These are phyloP conservation scores for Pluvianellus socialis DNA, from an alignment of 2,113 vertebrate species.

Conservation along the genomic window DNA sequence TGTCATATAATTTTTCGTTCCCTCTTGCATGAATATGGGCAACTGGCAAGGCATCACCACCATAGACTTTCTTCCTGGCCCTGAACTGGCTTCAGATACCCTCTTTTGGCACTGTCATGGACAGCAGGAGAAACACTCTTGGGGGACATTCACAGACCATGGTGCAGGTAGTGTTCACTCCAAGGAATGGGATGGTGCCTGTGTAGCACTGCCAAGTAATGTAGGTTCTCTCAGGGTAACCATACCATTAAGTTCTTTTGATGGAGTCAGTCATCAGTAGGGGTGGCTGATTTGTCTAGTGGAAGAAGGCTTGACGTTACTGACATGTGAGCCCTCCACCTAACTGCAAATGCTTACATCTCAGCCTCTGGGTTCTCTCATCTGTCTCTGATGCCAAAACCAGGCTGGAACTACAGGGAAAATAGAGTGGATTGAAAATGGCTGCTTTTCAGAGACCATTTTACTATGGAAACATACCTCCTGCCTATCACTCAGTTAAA, in stretches of 20 bases:
- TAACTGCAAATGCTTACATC: not conserved
- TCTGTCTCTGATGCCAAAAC: not conserved
- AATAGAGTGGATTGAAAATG: not conserved
- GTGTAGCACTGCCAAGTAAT: rapidly evolving
- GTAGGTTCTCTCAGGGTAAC: rapidly evolving
- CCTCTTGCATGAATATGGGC: not conserved
- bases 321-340: not conserved
- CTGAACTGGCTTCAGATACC: not conserved
- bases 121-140: not conserved
- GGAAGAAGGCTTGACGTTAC: not conserved
- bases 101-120: not conserved
- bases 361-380: not conserved
- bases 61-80: not conserved
- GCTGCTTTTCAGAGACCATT: not conserved
- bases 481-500: not conserved
- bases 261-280: no score
- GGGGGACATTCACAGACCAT: not conserved
- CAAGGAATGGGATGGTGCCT: not conserved
- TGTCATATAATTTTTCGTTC: not conserved
- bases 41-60: not conserved
- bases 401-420: not conserved
- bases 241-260: not conserved
- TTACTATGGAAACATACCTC: not conserved
- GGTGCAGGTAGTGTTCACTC: not conserved
- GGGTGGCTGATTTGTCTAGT: not conserved